Base-by-base conservation (phyloP, 2,888 invertebrate genomes). In the Melitaea athalia region DNA sequence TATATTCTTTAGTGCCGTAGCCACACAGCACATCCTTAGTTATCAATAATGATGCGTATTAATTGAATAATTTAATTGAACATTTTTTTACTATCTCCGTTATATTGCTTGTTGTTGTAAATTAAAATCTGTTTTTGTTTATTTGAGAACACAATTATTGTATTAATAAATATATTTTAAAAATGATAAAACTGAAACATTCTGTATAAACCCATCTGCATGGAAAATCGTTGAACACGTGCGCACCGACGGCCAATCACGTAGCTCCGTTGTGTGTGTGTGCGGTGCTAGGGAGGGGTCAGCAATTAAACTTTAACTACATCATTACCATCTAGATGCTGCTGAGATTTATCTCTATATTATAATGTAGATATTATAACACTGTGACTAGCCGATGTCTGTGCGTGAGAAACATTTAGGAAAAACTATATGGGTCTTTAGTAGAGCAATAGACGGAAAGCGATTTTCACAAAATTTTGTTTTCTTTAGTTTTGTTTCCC, bases 271-370 rank as follows among this genome's bases (percentile, higher is more conserved):
- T 76, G 49, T 72, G 85, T 85, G 81, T 83, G 83, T 31, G 82
- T 78, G 69, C 43, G 57, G 65, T 68, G 66, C 68, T 70, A 70
- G 79, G 78, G 82, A 76, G 79, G 81, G 78, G 70, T 72, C 71
- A 73, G 74, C 81, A 81, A 81, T 84, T 84, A 82, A 83, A 83
- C 76, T 81, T 80, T 81, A 82, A 84, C 81, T 77, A 78, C 78
- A 79, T 83, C 77, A 76, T 78, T 79, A 74, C 69, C 57, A 53
- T 24, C 17, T 31, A 55, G 53, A 55, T 55, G 53, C 64, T 59
- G 42, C 60, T 38, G 60, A 17, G 38, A 45, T 62, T 50, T 42
- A 43, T 49, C 59, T 68, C 42, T 63, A 24, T 24, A 24, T 3
- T 3, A n/a, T 31, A 57, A 33, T 6, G 33, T 33, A 33, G 1